Percentiles rank a stretch among this genome's conserved stretches.
These are phyloP conservation scores for Magallana ariakensis DNA, from an alignment of 1,140 invertebrate species.

Conservation along the genomic window DNA sequence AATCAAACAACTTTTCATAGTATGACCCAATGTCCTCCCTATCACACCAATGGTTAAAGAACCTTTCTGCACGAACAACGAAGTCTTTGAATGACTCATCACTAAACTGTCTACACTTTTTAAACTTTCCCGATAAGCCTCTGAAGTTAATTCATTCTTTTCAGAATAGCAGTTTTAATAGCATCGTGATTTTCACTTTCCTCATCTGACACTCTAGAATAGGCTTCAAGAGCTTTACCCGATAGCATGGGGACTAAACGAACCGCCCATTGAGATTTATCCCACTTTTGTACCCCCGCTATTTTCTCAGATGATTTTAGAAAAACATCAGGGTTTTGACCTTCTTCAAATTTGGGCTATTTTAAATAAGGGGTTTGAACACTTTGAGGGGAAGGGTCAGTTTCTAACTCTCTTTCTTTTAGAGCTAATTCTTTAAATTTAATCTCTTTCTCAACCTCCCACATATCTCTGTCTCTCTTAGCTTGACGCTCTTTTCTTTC, in stretches of 20 bases:
- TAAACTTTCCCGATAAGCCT: conserved; percentile 42
- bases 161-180: conserved; percentile 39
- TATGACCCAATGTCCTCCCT: background rate
- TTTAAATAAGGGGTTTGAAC: too few relatives aligned
- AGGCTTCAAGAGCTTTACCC: conserved; percentile 45
- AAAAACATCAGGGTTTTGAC: too few relatives aligned
- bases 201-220: conserved; percentile 15
- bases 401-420: too few relatives aligned
- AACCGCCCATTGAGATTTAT: conserved; percentile 30
- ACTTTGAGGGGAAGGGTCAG: too few relatives aligned
- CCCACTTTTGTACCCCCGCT: conserved; percentile 35
- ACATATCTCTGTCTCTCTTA: too few relatives aligned
- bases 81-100: conserved; percentile 30
- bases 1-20: background rate
- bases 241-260: conserved; percentile 21
- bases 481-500: too few relatives aligned
- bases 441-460: too few relatives aligned
- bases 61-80: conserved; percentile 14
- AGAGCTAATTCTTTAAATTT: too few relatives aligned
- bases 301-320: conserved; percentile 51
- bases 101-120: background rate
- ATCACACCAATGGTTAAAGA: conserved; percentile 41
- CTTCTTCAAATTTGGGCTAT: too few relatives aligned
- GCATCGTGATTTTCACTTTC: conserved; percentile 33
- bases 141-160: conserved; percentile 43